These are phyloP conservation scores for Chaenocephalus aceratus DNA, from an alignment of 2,113 vertebrate species.

Conservation along the genomic window DNA sequence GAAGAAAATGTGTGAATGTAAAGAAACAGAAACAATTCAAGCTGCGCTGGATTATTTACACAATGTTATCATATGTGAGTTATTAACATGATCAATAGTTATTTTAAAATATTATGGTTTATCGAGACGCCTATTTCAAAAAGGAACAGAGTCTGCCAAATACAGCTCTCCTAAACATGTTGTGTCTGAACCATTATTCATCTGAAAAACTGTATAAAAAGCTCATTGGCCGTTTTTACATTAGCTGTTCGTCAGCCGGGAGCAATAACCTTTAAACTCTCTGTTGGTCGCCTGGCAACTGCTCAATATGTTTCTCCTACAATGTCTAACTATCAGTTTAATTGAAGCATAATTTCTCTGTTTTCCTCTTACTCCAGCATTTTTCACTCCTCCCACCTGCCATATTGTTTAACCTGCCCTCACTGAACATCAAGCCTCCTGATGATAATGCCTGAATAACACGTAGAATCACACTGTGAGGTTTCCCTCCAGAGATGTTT, in stretches of 20 bases:
- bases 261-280: background rate
- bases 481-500: constrained; percentile 26
- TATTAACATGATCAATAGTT: no score
- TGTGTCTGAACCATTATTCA: background rate
- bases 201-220: background rate
- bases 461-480: background rate
- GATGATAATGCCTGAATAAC: background rate
- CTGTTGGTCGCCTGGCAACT: constrained; percentile 47
- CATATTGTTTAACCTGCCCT: background rate
- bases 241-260: background rate
- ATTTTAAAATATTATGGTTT: no score
- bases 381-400: background rate
- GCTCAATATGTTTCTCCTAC: background rate
- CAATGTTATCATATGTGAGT: no score
- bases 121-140: no score
- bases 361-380: background rate
- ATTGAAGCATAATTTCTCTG: background rate
- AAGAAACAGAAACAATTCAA: no score
- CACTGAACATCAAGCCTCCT: background rate
- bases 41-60: no score
- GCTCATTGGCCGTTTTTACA: background rate
- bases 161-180: background rate
- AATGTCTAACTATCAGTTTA: constrained; percentile 1
- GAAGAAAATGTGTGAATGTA: no score
- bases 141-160: no score